These are phyloP conservation scores for Pristionchus fissidentatus DNA, from an alignment of 2,888 invertebrate genomes.

Conservation along the genomic window DNA sequence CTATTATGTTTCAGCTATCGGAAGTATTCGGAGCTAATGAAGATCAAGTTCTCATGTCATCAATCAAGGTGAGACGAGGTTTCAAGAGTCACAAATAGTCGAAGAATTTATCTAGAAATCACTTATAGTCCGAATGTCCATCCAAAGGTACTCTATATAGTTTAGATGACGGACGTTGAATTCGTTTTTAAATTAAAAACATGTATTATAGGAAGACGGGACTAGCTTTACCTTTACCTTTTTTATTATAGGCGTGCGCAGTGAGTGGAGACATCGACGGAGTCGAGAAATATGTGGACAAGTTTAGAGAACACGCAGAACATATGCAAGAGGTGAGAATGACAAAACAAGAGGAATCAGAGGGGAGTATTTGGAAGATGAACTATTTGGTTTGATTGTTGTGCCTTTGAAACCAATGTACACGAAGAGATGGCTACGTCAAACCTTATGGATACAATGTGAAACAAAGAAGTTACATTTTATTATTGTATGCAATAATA, in stretches of 20 bases:
- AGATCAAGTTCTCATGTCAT: conserved; percentile 77
- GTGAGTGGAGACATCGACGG: conserved; percentile 88
- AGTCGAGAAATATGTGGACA: conserved; percentile 92
- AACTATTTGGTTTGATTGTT: neutral
- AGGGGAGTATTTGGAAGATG: neutral
- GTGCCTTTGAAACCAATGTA: too few relatives aligned
- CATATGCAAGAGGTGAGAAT: conserved; percentile 91
- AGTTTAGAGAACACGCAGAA: conserved; percentile 96
- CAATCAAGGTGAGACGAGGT: conserved; percentile 60
- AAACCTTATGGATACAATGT: too few relatives aligned
- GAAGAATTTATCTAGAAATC: too few relatives aligned
- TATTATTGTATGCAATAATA: neutral
- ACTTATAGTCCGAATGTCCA: neutral
- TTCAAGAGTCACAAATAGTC: too few relatives aligned
- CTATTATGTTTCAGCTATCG: conserved; percentile 59
- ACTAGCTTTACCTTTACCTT: too few relatives aligned
- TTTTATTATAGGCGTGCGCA: conserved; percentile 76
- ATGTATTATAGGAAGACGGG: too few relatives aligned
- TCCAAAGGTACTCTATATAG: neutral
- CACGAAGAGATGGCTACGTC: too few relatives aligned
- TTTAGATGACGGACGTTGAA: too few relatives aligned
- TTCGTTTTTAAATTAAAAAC: too few relatives aligned
- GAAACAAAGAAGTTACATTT: neutral
- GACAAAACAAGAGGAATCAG: neutral
- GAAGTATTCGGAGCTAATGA: conserved; percentile 78